Evolutionary conservation across 2,888 invertebrate species (phyloP).

Genomic region (Calameuta pallipes): DNA sequence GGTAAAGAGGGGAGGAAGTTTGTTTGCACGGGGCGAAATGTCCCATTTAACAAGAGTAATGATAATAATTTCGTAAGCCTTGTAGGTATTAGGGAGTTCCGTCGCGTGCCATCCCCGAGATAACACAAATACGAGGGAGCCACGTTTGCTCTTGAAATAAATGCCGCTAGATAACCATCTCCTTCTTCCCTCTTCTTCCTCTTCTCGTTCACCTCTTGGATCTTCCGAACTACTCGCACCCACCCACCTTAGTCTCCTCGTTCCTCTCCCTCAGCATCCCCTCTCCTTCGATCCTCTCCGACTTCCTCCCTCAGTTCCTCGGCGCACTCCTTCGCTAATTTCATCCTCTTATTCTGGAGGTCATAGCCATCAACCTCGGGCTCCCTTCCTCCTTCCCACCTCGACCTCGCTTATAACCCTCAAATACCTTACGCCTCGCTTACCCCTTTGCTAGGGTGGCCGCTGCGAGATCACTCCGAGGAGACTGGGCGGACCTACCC

Average conservation of each 20-base stretch:
- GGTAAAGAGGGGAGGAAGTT: constrained; percentile 9
- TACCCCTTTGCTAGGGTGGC: not conserved
- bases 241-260: not conserved
- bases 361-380: not conserved
- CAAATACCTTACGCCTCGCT: not conserved
- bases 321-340: constrained; percentile 28
- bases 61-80: constrained; percentile 42
- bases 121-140: constrained; percentile 32
- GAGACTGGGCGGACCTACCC: not conserved
- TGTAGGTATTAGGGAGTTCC: constrained; percentile 39
- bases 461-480: not conserved
- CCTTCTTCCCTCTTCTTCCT: constrained; percentile 1
- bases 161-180: constrained; percentile 38
- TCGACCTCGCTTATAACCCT: not conserved
- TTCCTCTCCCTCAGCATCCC: not conserved
- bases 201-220: constrained; percentile 8
- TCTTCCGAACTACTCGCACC: not conserved
- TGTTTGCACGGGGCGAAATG: constrained; percentile 22
- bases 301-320: not conserved
- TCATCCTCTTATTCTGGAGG: constrained; percentile 19
- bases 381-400: not conserved
- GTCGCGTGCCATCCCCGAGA: constrained; percentile 39
- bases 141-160: constrained; percentile 32
- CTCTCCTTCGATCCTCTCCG: constrained; percentile 24
- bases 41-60: constrained; percentile 36